Evolutionary conservation across 1,140 invertebrate genomes (phyloP), one percentile per base, ranked within the genome.

Genomic region (Aphelinus atriplicis): DNA sequence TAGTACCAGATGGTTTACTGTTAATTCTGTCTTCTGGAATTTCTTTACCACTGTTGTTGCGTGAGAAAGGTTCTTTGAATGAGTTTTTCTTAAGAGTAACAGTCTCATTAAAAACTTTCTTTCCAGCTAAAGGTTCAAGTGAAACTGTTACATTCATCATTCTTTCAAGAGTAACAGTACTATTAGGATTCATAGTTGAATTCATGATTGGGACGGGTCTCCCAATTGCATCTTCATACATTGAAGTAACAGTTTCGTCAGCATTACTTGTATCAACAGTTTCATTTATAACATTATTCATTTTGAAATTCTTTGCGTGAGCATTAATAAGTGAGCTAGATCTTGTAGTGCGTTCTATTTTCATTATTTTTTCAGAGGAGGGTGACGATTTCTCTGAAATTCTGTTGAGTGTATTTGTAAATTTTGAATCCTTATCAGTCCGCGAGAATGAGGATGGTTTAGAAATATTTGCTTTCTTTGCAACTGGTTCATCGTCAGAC

Each of bases 181-280:
- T 63, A 71, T 84, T 73, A 10, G 78, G 68, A 65, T 86, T 87
- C 81, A 87, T 82, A 1, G 86, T 88, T 4, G 87, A 87, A 79
- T 85, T 87, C 80, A 86, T 78, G 46, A 79, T 75, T 7, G 78
- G 77, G 46, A 79, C 73, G 5, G 78, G 77, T 72, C 85, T 88
- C 7, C 79, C 81, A 53, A 86, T 78, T 0, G 86, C 87, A 77
- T 88, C 87, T 58, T 88, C 86, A 26, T 88, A 88, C 63, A 87
- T 71, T 2, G 86, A 87, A 7, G 71, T 64, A 2, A 84, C 77
- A 2, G 81, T 78, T 0, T 82, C 79, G 57, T 82, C 79, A 7
- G 5, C 43, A 47, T 46, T 75, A 6, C 75, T 72, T 0, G 62
- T 73, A 9, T 82, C 76, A 7, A 80, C 55, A 5, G 80, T 79